phyloP scores from a whole-genome alignment of 2,888 invertebrate genomes.

The Linnaemya vulpina region DNA sequence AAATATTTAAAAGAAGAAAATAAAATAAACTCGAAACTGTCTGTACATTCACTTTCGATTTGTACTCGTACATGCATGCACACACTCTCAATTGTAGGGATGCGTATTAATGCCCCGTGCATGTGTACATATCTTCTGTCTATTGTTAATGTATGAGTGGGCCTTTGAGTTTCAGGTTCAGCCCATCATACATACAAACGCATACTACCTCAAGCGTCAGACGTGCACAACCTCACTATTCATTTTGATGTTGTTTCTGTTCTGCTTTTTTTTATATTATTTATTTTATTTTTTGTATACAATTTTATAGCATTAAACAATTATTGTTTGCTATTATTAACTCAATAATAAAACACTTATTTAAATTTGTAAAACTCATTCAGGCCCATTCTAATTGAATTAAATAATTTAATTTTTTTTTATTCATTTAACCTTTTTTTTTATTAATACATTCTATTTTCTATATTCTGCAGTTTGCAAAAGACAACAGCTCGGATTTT shows the following conservation, averaged over 20 bases:
- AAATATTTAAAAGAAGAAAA: slow-evolving; percentile 8
- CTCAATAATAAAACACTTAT: slow-evolving; percentile 33
- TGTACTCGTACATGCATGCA: slow-evolving; percentile 2
- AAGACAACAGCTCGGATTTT: not conserved
- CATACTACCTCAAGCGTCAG: slow-evolving; percentile 1
- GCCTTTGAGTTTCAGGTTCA: slow-evolving; percentile 45
- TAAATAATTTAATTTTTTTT: slow-evolving; percentile 15
- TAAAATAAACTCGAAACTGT: slow-evolving; percentile 16
- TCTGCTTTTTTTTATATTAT: not conserved
- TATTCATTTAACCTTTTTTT: slow-evolving; percentile 14
- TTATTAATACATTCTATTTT: slow-evolving; percentile 8
- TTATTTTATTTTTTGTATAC: no score
- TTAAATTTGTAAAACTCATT: slow-evolving; percentile 25
- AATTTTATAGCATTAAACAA: slow-evolving; percentile 8
- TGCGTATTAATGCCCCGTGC: slow-evolving; percentile 14
- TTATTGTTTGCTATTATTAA: slow-evolving; percentile 13
- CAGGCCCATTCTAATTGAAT: not conserved
- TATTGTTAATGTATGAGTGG: slow-evolving; percentile 31
- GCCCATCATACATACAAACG: slow-evolving; percentile 34
- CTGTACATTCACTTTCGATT: slow-evolving; percentile 50
- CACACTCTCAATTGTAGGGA: slow-evolving; percentile 19
- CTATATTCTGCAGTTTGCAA: not conserved
- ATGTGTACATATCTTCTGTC: slow-evolving; percentile 21
- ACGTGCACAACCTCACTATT: slow-evolving; percentile 41
- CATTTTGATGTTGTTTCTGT: not conserved